Evolutionary conservation across 2,113 vertebrate genomes (phyloP), one percentile per base, ranked within the genome.

Genomic region (Caranx ignobilis): DNA sequence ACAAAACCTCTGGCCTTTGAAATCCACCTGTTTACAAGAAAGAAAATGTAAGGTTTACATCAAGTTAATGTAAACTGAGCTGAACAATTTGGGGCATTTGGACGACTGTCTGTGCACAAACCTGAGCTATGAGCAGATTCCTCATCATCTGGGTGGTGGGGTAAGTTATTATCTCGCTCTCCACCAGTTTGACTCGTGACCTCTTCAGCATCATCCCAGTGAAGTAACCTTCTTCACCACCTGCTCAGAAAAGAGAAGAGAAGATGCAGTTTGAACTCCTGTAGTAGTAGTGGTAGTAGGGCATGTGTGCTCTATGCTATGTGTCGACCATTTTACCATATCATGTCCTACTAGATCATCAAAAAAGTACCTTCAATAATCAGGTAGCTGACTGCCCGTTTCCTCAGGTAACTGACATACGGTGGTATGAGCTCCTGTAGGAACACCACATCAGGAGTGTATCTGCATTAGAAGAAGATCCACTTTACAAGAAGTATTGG

Each of bases 131-230:
- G 13, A 99, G 94, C 68, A 99, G 96, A 88, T 99, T 99, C 87
- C 98, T 97, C 96, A 95, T 95, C 98, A 99, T 99, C 63, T 93
- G 74, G 2, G 97, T 97, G 66, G 94, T 94, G 78, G 96, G 96
- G 81, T 96, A 99, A 82, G 92, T 37, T 70, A 96, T 87, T 60
- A 96, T 94, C 82, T 97, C 95, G 13, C 96, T 95, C 75, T 95
- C 96, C 81, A 96, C 74, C 19, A 99, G 87, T 85, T 95, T 97
- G 37, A 97, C 93, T 88, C 96, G 95, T 0, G 96, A 94, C 85
- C 96, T 99, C 92, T 97, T 99, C 83, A 99, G 89, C 97, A 99
- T 96, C 74, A 99, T 89, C 9, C 88, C 97, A 37, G 95, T 96
- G 77, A 98, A 99, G 94, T 99, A 99, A 6, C 85, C 95, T 0